Conservation (phyloP, 2,797 vertebrate genomes). For the Oceanodroma leucorhoa region DNA sequence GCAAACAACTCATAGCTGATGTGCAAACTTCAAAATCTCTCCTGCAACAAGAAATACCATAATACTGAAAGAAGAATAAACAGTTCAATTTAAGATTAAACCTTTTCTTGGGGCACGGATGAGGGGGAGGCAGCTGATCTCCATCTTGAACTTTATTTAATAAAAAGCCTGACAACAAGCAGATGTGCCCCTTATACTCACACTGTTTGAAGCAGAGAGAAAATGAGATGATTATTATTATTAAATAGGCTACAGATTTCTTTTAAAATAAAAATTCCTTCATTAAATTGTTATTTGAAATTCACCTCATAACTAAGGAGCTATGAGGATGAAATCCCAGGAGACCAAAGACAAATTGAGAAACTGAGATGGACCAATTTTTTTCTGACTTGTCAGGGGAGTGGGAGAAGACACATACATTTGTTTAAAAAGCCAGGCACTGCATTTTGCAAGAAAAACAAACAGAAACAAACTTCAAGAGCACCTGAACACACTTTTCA, state of each 20-base stretch:
- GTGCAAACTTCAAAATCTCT: slow-evolving; percentile 83
- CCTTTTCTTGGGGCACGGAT: not conserved
- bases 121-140: not conserved
- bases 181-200: not conserved
- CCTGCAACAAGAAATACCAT: slow-evolving; percentile 75
- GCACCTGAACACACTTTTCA: not conserved
- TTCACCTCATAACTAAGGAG: not conserved
- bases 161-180: not conserved
- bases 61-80: not conserved
- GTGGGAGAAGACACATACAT: not conserved
- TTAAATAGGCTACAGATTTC: not conserved
- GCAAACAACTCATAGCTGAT: slow-evolving; percentile 79
- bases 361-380: not conserved
- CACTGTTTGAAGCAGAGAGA: not conserved
- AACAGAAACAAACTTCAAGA: not conserved
- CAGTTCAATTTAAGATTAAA: not conserved
- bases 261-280: not conserved
- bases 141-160: not conserved
- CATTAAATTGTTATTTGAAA: not conserved
- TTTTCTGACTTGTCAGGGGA: not conserved
- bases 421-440: not conserved
- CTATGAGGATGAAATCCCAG: not conserved
- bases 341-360: not conserved
- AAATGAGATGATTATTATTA: not conserved
- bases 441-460: not conserved